These are phyloP conservation scores for Phoebastria nigripes DNA, from an alignment of 2,797 vertebrate genomes.

Conservation along the genomic window DNA sequence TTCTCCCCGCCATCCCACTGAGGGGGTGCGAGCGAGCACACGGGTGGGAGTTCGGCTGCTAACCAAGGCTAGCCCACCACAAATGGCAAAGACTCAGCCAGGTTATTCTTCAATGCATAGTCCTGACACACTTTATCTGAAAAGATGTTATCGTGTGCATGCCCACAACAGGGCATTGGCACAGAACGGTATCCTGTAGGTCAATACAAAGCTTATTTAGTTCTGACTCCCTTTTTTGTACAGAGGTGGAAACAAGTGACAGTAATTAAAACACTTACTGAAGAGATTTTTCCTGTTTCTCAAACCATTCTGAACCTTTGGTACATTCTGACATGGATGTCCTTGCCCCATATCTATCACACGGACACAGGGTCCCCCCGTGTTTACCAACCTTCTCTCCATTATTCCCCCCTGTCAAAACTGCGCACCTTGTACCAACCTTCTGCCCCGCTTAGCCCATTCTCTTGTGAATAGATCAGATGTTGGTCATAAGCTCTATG, in stretches of 20 bases:
- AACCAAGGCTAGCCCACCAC: not conserved
- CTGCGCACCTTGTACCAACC: no score
- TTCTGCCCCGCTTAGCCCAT: not conserved
- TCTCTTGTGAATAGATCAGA: not conserved
- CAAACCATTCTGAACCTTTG: not conserved
- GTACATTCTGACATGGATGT: not conserved
- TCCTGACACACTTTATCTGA: not conserved
- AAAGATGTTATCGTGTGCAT: not conserved
- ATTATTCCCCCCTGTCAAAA: not conserved
- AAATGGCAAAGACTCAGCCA: not conserved
- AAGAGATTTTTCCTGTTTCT: not conserved
- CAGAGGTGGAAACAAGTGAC: not conserved
- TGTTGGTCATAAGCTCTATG: not conserved
- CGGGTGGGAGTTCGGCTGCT: not conserved
- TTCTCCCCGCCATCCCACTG: rapidly evolving
- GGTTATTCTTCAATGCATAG: not conserved
- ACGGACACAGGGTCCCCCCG: rapidly evolving
- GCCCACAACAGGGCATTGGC: not conserved
- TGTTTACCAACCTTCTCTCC: not conserved
- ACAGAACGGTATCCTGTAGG: not conserved
- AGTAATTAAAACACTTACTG: not conserved
- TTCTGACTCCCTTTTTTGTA: not conserved
- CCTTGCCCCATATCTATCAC: not conserved
- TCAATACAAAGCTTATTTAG: not conserved
- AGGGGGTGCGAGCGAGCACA: rapidly evolving